Percentiles rank a stretch among this genome's conserved stretches.
Conservation (phyloP, 2,797 vertebrate species). For the Rallus crepitans region DNA sequence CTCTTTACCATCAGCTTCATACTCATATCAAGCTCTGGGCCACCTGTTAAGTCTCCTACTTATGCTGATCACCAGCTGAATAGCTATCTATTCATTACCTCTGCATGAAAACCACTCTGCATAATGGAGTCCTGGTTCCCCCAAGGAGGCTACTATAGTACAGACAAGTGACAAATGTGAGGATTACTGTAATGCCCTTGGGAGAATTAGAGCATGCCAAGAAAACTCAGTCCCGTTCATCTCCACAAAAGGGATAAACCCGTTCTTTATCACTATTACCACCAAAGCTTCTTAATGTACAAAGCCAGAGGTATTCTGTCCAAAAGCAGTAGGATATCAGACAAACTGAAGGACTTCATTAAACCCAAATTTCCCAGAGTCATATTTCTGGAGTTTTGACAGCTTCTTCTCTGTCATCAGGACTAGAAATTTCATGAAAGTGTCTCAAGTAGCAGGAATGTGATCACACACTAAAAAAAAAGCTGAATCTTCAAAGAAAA, state of each 20-base stretch:
- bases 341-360: constrained; percentile 18
- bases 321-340: neutral
- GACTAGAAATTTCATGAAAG: neutral
- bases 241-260: constrained; percentile 19
- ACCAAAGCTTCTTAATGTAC: constrained; percentile 5
- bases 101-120: neutral
- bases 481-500: constrained; percentile 56
- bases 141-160: neutral
- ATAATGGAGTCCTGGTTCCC: neutral
- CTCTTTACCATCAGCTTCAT: neutral
- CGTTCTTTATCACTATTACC: neutral
- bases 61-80: neutral
- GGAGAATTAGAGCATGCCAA: constrained; percentile 11
- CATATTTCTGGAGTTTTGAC: constrained; percentile 8
- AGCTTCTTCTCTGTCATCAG: constrained; percentile 19
- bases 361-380: constrained; percentile 4
- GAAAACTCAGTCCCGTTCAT: neutral
- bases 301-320: constrained; percentile 3
- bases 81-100: neutral
- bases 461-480: neutral
- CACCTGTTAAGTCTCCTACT: neutral
- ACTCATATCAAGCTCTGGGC: neutral
- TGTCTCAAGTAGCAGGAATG: constrained; percentile 39
- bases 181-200: constrained; percentile 20
- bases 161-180: constrained; percentile 17